These are phyloP conservation scores for Nemurella pictetii DNA, from an alignment of 2,888 invertebrate species.

Conservation along the genomic window DNA sequence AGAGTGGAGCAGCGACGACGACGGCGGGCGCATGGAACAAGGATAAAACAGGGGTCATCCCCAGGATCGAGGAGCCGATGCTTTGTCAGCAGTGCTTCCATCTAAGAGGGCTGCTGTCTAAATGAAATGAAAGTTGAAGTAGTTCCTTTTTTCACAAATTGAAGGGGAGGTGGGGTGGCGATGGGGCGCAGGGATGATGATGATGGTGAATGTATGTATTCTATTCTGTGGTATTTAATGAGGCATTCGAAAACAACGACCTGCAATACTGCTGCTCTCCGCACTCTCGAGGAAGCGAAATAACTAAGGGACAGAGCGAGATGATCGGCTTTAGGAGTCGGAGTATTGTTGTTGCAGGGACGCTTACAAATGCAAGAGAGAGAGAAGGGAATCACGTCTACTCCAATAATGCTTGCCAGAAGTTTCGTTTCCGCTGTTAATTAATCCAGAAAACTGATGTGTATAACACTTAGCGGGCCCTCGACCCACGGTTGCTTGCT, in stretches of 20 bases:
- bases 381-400: neutral
- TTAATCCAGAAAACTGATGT: conserved; percentile 15
- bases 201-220: conserved; percentile 14
- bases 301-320: neutral
- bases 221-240: conserved; percentile 41
- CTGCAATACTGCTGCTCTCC: neutral
- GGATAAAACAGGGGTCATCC: conserved; percentile 10
- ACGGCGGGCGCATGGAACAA: neutral
- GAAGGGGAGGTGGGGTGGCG: conserved; percentile 4
- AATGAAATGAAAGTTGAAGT: conserved; percentile 38
- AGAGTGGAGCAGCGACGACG: neutral
- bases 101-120: conserved; percentile 22
- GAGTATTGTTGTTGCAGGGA: neutral
- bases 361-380: neutral
- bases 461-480: conserved; percentile 1
- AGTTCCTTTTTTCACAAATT: conserved; percentile 36
- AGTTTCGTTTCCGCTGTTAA: conserved; percentile 25
- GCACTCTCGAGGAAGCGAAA: neutral
- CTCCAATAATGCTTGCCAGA: neutral
- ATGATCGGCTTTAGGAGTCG: neutral
- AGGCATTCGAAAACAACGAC: conserved; percentile 34
- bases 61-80: neutral
- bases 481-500: neutral
- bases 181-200: conserved; percentile 19
- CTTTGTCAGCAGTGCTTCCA: conserved; percentile 9